phyloP scores from a whole-genome alignment of 2,113 vertebrate species.

The Lophochroa leadbeateri region DNA sequence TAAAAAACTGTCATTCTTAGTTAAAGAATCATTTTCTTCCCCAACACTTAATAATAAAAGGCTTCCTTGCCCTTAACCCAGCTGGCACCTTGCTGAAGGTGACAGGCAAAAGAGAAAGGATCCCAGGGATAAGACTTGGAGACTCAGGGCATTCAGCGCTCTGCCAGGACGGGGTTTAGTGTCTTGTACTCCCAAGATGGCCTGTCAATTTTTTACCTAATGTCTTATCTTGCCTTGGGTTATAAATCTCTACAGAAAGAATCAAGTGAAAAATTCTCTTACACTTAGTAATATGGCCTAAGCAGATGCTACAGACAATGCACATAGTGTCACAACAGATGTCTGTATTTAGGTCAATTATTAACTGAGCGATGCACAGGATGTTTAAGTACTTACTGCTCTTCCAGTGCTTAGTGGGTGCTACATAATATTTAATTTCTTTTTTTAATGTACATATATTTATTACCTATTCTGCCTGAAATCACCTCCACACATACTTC shows the following conservation, averaged over 20 bases:
- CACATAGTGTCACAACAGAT: background rate
- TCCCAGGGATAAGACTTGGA: rapidly evolving
- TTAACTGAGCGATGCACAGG: background rate
- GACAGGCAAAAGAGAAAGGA: background rate
- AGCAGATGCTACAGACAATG: background rate
- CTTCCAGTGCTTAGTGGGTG: background rate
- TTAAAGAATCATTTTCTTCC: background rate
- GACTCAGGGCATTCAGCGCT: rapidly evolving
- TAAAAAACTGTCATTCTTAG: background rate
- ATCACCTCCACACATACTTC: background rate
- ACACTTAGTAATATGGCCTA: background rate
- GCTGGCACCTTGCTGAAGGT: background rate
- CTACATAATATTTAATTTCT: background rate
- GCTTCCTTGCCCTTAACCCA: background rate
- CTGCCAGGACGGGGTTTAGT: background rate
- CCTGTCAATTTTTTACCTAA: background rate
- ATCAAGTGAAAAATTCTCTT: background rate
- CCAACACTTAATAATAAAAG: background rate
- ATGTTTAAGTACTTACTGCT: background rate
- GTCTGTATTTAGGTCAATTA: background rate
- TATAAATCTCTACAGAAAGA: background rate
- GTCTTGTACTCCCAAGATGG: background rate
- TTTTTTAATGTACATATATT: background rate
- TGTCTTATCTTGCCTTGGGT: background rate
- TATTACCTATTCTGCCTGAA: background rate